These are phyloP conservation scores for Stigmatopora argus DNA, from an alignment of 2,113 vertebrate species.

Conservation along the genomic window DNA sequence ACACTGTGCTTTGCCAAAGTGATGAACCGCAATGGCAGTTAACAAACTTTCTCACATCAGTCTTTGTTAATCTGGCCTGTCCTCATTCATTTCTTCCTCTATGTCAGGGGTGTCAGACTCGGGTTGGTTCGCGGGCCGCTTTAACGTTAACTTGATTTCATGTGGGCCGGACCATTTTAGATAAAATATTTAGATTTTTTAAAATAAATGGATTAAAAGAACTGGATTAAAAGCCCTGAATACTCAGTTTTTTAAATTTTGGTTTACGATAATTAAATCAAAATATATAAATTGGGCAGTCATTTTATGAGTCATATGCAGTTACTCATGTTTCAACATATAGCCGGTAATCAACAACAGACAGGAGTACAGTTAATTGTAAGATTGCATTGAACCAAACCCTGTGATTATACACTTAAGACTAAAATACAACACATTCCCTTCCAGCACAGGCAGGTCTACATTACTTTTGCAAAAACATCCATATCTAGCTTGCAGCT, in stretches of 20 bases:
- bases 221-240: too few species aligned
- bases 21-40: slow-evolving; percentile 18
- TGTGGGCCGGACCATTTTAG: too few species aligned
- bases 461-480: slow-evolving; percentile 26
- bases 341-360: slow-evolving; percentile 56
- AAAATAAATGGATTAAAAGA: too few species aligned
- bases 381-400: slow-evolving; percentile 52
- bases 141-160: too few species aligned
- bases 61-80: slow-evolving; percentile 38
- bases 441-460: slow-evolving; percentile 58
- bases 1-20: background rate
- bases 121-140: too few species aligned
- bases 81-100: slow-evolving; percentile 58
- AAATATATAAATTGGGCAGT: background rate
- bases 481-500: slow-evolving; percentile 14
- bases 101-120: too few species aligned
- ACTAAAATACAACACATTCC: slow-evolving; percentile 65
- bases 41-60: background rate
- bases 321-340: background rate
- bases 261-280: background rate
- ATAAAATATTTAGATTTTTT: too few species aligned
- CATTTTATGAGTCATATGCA: background rate
- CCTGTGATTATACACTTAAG: slow-evolving; percentile 70
- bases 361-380: slow-evolving; percentile 62
- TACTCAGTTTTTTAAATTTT: too few species aligned